These are phyloP conservation scores for Microctonus brassicae DNA, from an alignment of 2,888 invertebrate species.

Conservation along the genomic window DNA sequence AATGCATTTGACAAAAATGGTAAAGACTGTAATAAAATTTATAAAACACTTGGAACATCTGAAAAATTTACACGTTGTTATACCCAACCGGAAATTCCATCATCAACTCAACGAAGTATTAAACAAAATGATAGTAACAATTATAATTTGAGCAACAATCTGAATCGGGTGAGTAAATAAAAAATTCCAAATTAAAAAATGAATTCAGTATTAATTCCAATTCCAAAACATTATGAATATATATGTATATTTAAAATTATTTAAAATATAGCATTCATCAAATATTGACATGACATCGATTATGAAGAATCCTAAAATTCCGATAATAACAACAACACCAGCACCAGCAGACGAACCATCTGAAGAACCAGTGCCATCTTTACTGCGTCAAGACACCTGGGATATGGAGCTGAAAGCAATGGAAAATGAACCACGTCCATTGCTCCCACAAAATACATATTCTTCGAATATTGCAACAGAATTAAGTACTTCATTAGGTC, in stretches of 20 bases:
- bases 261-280: background rate
- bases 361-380: background rate
- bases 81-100: slow-evolving; percentile 50
- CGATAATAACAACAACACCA: slow-evolving; percentile 4
- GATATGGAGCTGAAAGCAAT: slow-evolving; percentile 42
- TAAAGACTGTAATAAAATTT: background rate
- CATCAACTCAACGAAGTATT: background rate
- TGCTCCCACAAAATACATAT: slow-evolving; percentile 52
- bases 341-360: background rate
- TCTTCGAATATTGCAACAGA: slow-evolving; percentile 50
- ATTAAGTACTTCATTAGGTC: slow-evolving; percentile 53
- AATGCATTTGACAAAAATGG: background rate
- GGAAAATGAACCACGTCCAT: slow-evolving; percentile 48
- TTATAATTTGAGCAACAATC: background rate
- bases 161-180: background rate
- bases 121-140: background rate
- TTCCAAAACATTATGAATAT: no score
- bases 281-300: background rate
- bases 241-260: no score
- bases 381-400: slow-evolving; percentile 51
- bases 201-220: no score
- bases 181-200: no score
- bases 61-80: slow-evolving; percentile 47
- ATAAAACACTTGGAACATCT: slow-evolving; percentile 7
- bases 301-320: background rate